Evolutionary conservation across 1,140 invertebrate species (phyloP), one percentile per base, ranked within the genome.

Genomic region (Luehdorfia chinensis): DNA sequence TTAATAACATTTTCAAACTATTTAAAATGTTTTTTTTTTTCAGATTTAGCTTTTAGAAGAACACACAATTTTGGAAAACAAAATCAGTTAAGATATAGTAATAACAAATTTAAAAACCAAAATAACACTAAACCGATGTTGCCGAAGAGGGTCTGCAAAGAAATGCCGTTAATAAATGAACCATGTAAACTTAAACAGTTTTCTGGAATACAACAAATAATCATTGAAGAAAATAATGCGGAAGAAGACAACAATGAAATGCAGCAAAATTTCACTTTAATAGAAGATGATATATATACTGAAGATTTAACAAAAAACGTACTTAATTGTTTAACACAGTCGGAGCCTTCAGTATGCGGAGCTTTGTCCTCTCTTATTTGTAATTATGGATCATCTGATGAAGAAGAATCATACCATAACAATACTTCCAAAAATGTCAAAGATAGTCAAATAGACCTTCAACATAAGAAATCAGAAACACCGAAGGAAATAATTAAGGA

Each of bases 381-480:
- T 54, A 76, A 87, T 44, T 90, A 90, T 80, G 79, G 75, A 28
- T 88, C 87, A 21, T 84, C 81, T 46, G 87, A 87, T 70, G 87
- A 88, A 41, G 84, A 87, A 41, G 67, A 86, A 41, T 66, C 31
- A 23, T 74, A 30, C 13, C n/a, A 47, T 32, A 18, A 39, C 30
- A 25, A 56, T 19, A 57, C 39, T 32, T 59, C 27, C 13, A 56
- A 47, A 28, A 57, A 36, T 21, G 14, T n/a, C 6, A 55, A 18
- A 7, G 34, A 54, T 8, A 30, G 19, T 19, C 51, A 19, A 25
- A 59, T 50, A 47, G n/a, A 28, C 12, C 14, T 30, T 25, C 47
- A 11, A 18, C 66, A 30, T 36, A 19, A 56, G 12, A 39, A 11
- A 25, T 30, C 13, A 30, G 47, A 51, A 50, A 36, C 33, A 47